These are phyloP conservation scores for Danio choprae DNA, from an alignment of 2,797 vertebrate species.

Conservation along the genomic window DNA sequence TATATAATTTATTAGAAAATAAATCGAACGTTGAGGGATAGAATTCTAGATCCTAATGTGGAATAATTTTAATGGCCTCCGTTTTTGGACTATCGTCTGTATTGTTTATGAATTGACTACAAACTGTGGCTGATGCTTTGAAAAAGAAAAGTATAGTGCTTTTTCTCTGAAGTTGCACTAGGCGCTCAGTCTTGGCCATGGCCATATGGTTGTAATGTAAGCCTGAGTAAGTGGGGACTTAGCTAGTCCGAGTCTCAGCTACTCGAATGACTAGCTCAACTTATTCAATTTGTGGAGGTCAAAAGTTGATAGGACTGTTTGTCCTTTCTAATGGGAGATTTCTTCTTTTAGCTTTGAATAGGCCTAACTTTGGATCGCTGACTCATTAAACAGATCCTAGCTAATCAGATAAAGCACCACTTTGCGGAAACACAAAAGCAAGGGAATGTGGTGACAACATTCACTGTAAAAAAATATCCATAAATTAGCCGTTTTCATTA, in stretches of 20 bases:
- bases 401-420: constrained; percentile 64
- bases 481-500: too few species aligned
- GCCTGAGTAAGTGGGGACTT: constrained; percentile 47
- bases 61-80: constrained; percentile 73
- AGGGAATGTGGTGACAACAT: constrained; percentile 42
- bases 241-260: constrained; percentile 61
- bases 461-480: too few species aligned
- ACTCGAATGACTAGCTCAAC: constrained; percentile 57
- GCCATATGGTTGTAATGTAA: constrained; percentile 63
- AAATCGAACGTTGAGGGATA: constrained; percentile 71
- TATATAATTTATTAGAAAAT: constrained; percentile 58
- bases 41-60: constrained; percentile 77
- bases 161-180: constrained; percentile 41
- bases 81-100: constrained; percentile 62
- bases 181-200: constrained; percentile 24
- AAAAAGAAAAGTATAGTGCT: constrained; percentile 25
- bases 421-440: constrained; percentile 50
- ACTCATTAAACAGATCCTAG: constrained; percentile 56
- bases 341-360: constrained; percentile 61
- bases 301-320: constrained; percentile 68
- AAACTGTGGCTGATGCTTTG: background rate
- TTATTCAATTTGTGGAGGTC: constrained; percentile 69
- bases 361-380: constrained; percentile 54
- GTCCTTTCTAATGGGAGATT: constrained; percentile 60
- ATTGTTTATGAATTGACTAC: constrained; percentile 64